Conservation (phyloP, 2,797 vertebrate species). For the Schizopygopsis malacanthus region DNA sequence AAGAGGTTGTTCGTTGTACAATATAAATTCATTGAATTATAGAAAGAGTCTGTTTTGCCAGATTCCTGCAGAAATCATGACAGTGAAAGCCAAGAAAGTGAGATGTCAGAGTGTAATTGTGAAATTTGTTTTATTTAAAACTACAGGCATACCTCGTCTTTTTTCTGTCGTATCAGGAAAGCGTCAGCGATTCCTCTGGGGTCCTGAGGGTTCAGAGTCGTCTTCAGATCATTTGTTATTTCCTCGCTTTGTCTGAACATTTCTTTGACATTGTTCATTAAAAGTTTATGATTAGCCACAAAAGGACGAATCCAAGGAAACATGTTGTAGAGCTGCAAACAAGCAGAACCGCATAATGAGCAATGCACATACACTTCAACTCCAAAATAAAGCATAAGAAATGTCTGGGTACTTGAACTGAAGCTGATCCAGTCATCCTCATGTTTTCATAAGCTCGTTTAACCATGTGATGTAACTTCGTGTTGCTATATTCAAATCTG, state of each 20-base stretch:
- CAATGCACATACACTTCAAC: background rate
- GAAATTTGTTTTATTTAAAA: too few species aligned
- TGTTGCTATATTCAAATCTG: too few species aligned
- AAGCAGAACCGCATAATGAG: background rate
- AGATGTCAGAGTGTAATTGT: background rate
- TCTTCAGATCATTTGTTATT: slow-evolving; percentile 13
- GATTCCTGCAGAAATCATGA: slow-evolving; percentile 17
- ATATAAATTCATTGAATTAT: slow-evolving; percentile 48
- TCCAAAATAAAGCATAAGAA: background rate
- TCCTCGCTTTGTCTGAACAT: slow-evolving; percentile 12
- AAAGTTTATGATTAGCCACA: slow-evolving; percentile 11
- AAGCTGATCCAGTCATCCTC: too few species aligned
- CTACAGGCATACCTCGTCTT: background rate
- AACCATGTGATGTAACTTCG: too few species aligned
- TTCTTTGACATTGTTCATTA: slow-evolving; percentile 26
- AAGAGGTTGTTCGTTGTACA: slow-evolving; percentile 68
- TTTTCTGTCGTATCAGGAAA: slow-evolving; percentile 51
- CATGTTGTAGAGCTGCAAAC: slow-evolving; percentile 61
- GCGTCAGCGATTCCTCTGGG: slow-evolving; percentile 58
- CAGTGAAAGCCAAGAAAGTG: background rate
- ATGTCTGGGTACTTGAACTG: too few species aligned
- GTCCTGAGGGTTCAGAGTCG: slow-evolving; percentile 46
- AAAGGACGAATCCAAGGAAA: slow-evolving; percentile 58
- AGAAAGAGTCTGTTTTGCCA: slow-evolving; percentile 18
- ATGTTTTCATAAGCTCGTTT: too few species aligned